Evolutionary conservation across 2,888 invertebrate species (phyloP).

Genomic region (Rhagonycha lutea): DNA sequence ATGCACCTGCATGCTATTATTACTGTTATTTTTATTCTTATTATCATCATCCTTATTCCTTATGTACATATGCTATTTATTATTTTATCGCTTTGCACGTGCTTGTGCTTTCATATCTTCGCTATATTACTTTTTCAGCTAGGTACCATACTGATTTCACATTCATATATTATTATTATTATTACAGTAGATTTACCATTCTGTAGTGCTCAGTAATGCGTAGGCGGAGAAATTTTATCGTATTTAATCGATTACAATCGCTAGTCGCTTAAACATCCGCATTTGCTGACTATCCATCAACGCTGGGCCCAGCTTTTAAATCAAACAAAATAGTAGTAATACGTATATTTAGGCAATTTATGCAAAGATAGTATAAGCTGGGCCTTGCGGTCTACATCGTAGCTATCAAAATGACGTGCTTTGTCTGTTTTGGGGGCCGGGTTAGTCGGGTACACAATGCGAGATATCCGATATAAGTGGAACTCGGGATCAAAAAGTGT

Average conservation of each 20-base stretch:
- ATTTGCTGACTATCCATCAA: slow-evolving; percentile 30
- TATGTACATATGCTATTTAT: slow-evolving; percentile 20
- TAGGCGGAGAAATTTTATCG: slow-evolving; percentile 28
- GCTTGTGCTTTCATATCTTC: slow-evolving; percentile 45
- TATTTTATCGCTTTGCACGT: slow-evolving; percentile 43
- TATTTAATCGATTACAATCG: slow-evolving; percentile 16
- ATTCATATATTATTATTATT: slow-evolving; percentile 31
- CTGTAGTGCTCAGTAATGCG: slow-evolving; percentile 36
- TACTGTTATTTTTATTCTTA: slow-evolving; percentile 5
- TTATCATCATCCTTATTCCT: slow-evolving; percentile 2
- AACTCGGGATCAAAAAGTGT: slow-evolving; percentile 90
- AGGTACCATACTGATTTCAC: slow-evolving; percentile 32
- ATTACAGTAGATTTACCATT: slow-evolving; percentile 35
- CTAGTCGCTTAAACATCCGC: slow-evolving; percentile 32
- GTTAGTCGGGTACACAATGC: slow-evolving; percentile 95
- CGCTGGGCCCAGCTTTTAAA: slow-evolving; percentile 24
- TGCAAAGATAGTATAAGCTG: background rate
- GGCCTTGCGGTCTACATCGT: slow-evolving; percentile 27
- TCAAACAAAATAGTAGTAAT: background rate
- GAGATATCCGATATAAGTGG: slow-evolving; percentile 97
- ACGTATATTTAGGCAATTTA: background rate
- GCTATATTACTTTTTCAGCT: slow-evolving; percentile 29
- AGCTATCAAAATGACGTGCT: slow-evolving; percentile 54
- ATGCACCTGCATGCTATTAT: slow-evolving; percentile 46
- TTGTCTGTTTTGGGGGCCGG: slow-evolving; percentile 57